Evolutionary conservation across 2,888 invertebrate genomes (phyloP), one percentile per base, ranked within the genome.

Genomic region (Perithous albicinctus): DNA sequence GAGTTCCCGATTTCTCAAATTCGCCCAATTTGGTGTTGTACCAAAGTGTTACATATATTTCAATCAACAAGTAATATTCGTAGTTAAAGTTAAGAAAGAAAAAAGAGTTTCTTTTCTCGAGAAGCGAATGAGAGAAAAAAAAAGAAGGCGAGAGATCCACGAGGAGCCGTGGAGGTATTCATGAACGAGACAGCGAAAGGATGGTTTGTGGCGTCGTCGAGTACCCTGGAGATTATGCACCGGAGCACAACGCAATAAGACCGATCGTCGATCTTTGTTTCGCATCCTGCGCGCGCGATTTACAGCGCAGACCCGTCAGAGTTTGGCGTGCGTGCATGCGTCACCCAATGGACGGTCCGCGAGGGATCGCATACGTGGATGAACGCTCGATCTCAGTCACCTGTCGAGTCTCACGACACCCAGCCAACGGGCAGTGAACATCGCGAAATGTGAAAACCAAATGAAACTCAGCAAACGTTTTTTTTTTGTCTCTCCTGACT

Each of bases 231-330:
- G 26, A 54, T 54, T 54, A 54, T 54, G 26, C 23, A n/a, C 10
- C 29, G 15, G 56, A 56, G 26, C 56, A 46, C 32, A 43, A 43
- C 43, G 29, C 26, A 2, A 18, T 41, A 54, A 54, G 32, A 67
- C 41, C 59, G 76, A 77, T 61, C 43, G 59, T 78, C 69, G 67
- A 67, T 80, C 67, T 46, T 70, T 46, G 64, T 26, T 54, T 77
- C 67, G 67, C 54, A n/a, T 54, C 77, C 43, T 61, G 73, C 43
- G 61, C 64, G 75, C 35, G 73, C 69, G 77, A 76, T 70, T 66
- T 72, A 48, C 70, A 76, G 56, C 61, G 46, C 67, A 59, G 56
- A 18, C 18, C 54, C 59, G 67, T 67, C 70, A 2, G 63, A 32
- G 48, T 70, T 73, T 78, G 46, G 54, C 56, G 48, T 72, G 23